These are phyloP conservation scores for Frieseomelitta varia DNA, from an alignment of 1,140 invertebrate species.

Conservation along the genomic window DNA sequence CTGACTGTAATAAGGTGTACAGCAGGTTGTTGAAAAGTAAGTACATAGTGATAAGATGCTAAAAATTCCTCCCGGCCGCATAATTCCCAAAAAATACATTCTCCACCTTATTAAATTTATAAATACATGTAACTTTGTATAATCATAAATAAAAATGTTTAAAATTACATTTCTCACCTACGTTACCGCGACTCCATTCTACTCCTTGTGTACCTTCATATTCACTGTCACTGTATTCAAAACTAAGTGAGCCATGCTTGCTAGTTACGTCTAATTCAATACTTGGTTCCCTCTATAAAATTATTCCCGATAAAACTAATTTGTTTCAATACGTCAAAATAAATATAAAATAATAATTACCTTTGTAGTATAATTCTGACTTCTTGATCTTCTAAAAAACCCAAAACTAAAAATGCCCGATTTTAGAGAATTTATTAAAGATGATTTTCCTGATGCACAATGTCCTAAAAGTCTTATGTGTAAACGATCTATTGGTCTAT, in stretches of 20 bases:
- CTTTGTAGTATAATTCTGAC: conserved; percentile 77
- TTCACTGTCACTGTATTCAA: conserved; percentile 83
- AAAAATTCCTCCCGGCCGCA: conserved; percentile 92
- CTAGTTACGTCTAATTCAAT: conserved; percentile 86
- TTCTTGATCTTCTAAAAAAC: conserved; percentile 84
- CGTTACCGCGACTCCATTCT: conserved; percentile 78
- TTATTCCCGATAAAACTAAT: conserved; percentile 1
- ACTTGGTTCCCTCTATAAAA: conserved; percentile 76
- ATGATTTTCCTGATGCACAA: conserved; percentile 90
- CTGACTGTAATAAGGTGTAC: conserved; percentile 90
- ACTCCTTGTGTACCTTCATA: conserved; percentile 80
- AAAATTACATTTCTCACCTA: conserved; percentile 67
- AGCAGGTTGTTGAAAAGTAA: conserved; percentile 85
- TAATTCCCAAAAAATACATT: conserved; percentile 89
- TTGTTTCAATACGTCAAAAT: background rate
- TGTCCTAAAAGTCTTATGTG: conserved; percentile 91
- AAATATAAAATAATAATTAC: conserved; percentile 57
- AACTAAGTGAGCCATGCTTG: conserved; percentile 85
- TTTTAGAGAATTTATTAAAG: conserved; percentile 88
- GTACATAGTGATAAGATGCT: conserved; percentile 90
- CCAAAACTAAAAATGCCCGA: conserved; percentile 86
- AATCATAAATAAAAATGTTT: conserved; percentile 13
- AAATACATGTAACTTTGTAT: background rate
- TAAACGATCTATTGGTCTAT: conserved; percentile 86
- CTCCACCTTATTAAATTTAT: conserved; percentile 70